Evolutionary conservation across 2,797 vertebrate species (phyloP).

Genomic region (Catostomus latipinnis): DNA sequence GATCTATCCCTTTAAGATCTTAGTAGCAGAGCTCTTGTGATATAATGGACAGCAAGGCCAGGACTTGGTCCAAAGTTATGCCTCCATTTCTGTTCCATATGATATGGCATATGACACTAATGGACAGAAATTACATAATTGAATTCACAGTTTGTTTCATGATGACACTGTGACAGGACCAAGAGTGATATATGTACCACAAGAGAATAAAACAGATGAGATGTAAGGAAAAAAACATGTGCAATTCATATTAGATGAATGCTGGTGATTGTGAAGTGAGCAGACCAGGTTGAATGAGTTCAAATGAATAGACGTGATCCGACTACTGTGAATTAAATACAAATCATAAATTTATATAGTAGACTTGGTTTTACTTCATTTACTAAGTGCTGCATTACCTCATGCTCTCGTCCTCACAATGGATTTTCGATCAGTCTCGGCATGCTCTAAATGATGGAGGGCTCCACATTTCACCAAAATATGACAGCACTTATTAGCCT

Average conservation of each 20-base stretch:
- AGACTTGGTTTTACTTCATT: conserved; percentile 89
- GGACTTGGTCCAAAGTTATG: conserved; percentile 19
- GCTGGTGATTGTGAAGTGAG: background rate
- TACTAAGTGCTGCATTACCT: conserved; percentile 99
- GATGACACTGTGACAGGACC: conserved; percentile 16
- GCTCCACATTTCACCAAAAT: conserved; percentile 89
- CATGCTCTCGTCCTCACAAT: conserved; percentile 93
- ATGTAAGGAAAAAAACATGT: background rate
- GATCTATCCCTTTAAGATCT: no score
- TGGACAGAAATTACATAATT: conserved; percentile 46
- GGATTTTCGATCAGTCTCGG: conserved; percentile 95
- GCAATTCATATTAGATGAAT: conserved; percentile 16
- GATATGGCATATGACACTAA: conserved; percentile 48
- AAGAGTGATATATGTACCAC: conserved; percentile 12
- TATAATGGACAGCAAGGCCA: conserved; percentile 31
- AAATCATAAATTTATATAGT: conserved; percentile 79
- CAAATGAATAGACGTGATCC: conserved; percentile 78
- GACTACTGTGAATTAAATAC: conserved; percentile 84
- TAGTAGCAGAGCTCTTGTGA: background rate
- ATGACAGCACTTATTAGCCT: conserved; percentile 96
- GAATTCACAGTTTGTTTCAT: conserved; percentile 29
- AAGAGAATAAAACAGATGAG: background rate
- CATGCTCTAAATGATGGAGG: conserved; percentile 90
- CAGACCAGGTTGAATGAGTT: conserved; percentile 42
- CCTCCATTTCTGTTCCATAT: conserved; percentile 34